Conservation (phyloP, 2,797 vertebrate genomes). For the Champsocephalus esox region DNA sequence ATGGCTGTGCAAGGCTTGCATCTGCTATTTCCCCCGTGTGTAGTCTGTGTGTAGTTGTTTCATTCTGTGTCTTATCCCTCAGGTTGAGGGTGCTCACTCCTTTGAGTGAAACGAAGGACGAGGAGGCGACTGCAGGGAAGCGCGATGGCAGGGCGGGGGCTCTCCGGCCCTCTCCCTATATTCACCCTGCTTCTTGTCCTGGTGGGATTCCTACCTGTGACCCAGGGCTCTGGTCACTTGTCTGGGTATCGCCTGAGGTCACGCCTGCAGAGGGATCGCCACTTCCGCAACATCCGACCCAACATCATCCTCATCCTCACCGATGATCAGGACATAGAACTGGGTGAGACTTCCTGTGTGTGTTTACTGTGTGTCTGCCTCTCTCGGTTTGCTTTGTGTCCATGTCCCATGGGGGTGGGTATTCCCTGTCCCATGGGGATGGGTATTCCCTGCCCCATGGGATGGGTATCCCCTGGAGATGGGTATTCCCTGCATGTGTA, state of each 20-base stretch:
- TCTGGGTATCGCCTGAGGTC: slow-evolving; percentile 89
- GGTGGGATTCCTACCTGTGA: slow-evolving; percentile 70
- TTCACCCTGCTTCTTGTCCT: slow-evolving; percentile 77
- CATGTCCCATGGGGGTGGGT: slow-evolving; percentile 38
- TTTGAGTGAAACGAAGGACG: slow-evolving; percentile 37
- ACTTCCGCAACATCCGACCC: slow-evolving; percentile 92
- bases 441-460: slow-evolving; percentile 56
- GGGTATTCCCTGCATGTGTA: slow-evolving; percentile 61
- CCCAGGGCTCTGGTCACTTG: slow-evolving; percentile 86
- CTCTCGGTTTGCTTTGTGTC: slow-evolving; percentile 51
- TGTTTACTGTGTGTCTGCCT: slow-evolving; percentile 26
- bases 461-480: slow-evolving; percentile 56
- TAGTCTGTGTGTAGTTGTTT: slow-evolving; percentile 44
- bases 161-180: slow-evolving; percentile 74
- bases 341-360: slow-evolving; percentile 86
- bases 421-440: slow-evolving; percentile 42
- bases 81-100: slow-evolving; percentile 59
- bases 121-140: slow-evolving; percentile 56
- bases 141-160: slow-evolving; percentile 85
- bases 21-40: slow-evolving; percentile 63
- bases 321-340: slow-evolving; percentile 97
- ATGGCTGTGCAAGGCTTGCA: slow-evolving; percentile 70
- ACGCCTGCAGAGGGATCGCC: slow-evolving; percentile 92
- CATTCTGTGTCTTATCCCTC: slow-evolving; percentile 47
- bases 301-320: slow-evolving; percentile 98